Percentiles rank a stretch among this genome's conserved stretches.
Conservation (phyloP, 2,888 invertebrate species). For the Sylvicola cinctus region DNA sequence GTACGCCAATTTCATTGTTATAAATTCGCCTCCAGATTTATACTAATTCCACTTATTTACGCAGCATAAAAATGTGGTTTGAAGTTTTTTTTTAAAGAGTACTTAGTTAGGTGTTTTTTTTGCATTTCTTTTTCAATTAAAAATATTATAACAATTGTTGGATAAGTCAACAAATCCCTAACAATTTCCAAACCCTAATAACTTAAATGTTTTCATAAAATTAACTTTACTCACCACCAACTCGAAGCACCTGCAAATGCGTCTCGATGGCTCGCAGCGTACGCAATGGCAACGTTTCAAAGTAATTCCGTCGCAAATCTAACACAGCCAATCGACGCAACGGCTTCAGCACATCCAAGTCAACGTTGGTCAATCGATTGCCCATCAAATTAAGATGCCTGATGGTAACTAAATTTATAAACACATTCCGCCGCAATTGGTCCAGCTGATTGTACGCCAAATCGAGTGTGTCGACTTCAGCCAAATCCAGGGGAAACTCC, state of each 20-base stretch:
- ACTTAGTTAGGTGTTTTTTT: no score
- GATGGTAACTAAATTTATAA: conserved; percentile 54
- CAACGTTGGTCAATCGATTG: conserved; percentile 61
- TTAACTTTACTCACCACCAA: conserved; percentile 47
- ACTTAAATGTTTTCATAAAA: no score
- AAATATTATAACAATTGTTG: no score
- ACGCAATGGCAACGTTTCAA: conserved; percentile 58
- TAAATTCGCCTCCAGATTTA: no score
- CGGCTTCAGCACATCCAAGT: conserved; percentile 55
- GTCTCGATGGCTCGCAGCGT: conserved; percentile 62
- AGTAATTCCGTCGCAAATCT: conserved; percentile 65
- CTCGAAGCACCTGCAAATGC: conserved; percentile 51
- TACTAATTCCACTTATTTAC: no score
- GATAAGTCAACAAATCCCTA: no score
- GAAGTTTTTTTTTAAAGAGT: no score
- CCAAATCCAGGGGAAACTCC: conserved; percentile 59
- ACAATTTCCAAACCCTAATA: no score
- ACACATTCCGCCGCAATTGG: conserved; percentile 51
- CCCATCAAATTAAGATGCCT: conserved; percentile 59
- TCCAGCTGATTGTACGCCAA: conserved; percentile 67
- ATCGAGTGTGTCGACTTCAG: conserved; percentile 57
- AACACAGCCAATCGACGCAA: conserved; percentile 53
- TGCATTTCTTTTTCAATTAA: no score
- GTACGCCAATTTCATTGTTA: no score
- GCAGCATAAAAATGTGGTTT: no score